Evolutionary conservation across 2,888 invertebrate species (phyloP).

Genomic region (Formica aserva): DNA sequence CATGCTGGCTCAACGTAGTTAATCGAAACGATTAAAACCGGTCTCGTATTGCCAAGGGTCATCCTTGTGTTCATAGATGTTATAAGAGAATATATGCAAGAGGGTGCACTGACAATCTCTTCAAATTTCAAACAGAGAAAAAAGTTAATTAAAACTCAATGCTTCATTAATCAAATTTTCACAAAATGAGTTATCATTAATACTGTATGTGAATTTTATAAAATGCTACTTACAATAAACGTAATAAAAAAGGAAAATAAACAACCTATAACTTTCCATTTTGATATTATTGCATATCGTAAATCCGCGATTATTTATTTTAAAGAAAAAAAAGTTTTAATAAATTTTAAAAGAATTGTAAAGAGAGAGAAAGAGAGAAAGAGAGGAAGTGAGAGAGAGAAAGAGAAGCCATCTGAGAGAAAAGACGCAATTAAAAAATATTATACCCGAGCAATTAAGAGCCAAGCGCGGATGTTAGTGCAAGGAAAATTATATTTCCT

Average conservation of each 20-base stretch:
- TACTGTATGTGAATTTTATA: background rate
- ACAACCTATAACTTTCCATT: constrained; percentile 30
- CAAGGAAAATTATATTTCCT: no score
- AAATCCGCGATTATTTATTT: constrained; percentile 39
- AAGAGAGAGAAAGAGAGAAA: no score
- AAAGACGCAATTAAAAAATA: background rate
- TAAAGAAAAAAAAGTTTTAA: background rate
- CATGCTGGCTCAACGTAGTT: constrained; percentile 60
- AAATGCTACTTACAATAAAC: background rate
- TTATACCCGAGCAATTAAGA: background rate
- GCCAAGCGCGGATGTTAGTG: no score
- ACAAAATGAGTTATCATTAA: background rate
- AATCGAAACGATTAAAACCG: constrained; percentile 77
- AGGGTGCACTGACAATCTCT: background rate
- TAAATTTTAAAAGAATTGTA: background rate
- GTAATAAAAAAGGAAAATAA: background rate
- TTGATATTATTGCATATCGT: constrained; percentile 36
- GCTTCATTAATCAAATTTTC: constrained; percentile 27
- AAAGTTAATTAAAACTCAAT: background rate
- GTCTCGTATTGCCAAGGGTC: constrained; percentile 63
- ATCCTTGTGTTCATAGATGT: constrained; percentile 59
- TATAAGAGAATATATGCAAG: background rate
- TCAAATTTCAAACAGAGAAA: background rate
- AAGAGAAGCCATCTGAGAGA: background rate
- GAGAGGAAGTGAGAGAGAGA: no score